Evolutionary conservation across 30 jellyfish, hydroid and myxozoan genomes (phyloP).

Genomic region (Hydractinia symbiolongicarpus): DNA sequence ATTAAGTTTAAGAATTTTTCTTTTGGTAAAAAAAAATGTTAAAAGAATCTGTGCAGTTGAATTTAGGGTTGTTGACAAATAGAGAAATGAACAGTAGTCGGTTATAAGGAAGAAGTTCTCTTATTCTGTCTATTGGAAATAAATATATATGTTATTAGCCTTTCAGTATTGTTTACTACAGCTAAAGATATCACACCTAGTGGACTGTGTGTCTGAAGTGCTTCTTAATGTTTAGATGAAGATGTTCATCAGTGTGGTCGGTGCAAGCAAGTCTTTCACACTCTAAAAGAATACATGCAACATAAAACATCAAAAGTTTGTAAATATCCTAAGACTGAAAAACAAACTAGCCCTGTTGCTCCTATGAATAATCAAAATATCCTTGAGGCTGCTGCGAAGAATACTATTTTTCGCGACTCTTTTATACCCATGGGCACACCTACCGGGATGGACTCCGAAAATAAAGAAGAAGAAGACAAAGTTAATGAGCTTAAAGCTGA

Average conservation of each 20-base stretch:
- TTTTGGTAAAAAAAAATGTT: too few species aligned
- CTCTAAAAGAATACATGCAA: slow-evolving; percentile 52
- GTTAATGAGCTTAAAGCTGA: background rate
- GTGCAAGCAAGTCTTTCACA: slow-evolving; percentile 73
- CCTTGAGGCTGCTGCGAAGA: slow-evolving; percentile 84
- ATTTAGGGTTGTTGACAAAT: too few species aligned
- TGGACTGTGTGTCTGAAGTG: too few species aligned
- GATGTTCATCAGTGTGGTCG: slow-evolving; percentile 98
- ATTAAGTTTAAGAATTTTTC: too few species aligned
- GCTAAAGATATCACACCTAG: too few species aligned
- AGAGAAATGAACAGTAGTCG: too few species aligned
- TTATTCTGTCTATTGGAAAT: too few species aligned
- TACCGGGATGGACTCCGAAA: background rate
- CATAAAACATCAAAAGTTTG: slow-evolving; percentile 84
- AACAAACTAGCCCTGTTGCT: slow-evolving; percentile 15
- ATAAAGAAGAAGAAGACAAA: background rate
- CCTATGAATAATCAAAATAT: slow-evolving; percentile 45
- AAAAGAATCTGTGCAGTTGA: too few species aligned
- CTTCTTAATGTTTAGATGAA: slow-evolving; percentile 29
- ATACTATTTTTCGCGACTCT: slow-evolving; percentile 53
- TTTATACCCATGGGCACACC: slow-evolving; percentile 1
- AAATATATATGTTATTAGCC: too few species aligned
- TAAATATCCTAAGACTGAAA: slow-evolving; percentile 33
- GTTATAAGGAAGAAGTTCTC: too few species aligned
- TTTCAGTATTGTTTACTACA: too few species aligned